Base-by-base conservation (phyloP, 2,888 invertebrate species). In the Brachycybe producta region DNA sequence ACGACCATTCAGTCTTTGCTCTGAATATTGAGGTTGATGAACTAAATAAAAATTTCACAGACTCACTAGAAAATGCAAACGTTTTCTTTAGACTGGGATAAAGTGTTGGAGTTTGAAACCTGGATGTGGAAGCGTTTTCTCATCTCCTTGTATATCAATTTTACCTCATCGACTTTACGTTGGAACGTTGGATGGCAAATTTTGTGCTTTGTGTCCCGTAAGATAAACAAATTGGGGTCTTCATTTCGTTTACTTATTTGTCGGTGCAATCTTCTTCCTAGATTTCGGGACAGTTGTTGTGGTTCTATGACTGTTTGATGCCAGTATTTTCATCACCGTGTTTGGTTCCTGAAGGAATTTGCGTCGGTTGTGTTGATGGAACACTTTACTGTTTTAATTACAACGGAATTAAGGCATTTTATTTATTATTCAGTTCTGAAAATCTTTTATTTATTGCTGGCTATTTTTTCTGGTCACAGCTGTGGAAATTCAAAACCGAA, bases 251-350 rank as follows among this genome's bases (percentile, higher is more conserved):
- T 32, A 32, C 11, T 32, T 13, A 32, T 32, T 32, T 13, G 13
- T 32, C 32, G 13, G 32, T 49, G n/a, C n/a, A n/a, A n/a, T n/a
- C n/a, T n/a, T n/a, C n/a, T 32, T 45, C 36, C 55, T 57, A 73
- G 56, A 61, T 65, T 34, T 65, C 64, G 11, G 77, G 83, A 1
- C 61, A 61, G 3, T 58, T 73, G 17, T 47, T 67, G 27, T 85
- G 84, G 84, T 70, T 67, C 21, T 68, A 70, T 38, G 65, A 73
- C 49, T 65, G 78, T 2, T 62, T 62, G 48, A 74, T 75, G 59
- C 79, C 85, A 0, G 66, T 84, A 23, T 82, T 84, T 64, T 75
- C 79, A 0, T 73, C 74, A 7, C 79, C 80, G 0, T 68, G 57
- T 57, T 27, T 58, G 13, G 52, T 58, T 15, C 32, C 42, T 2